A percentile compares a stretch with the other conserved stretches of the same genome.
Evolutionary conservation across 2,113 vertebrate genomes (phyloP).

Genomic region (Epinephelus lanceolatus): DNA sequence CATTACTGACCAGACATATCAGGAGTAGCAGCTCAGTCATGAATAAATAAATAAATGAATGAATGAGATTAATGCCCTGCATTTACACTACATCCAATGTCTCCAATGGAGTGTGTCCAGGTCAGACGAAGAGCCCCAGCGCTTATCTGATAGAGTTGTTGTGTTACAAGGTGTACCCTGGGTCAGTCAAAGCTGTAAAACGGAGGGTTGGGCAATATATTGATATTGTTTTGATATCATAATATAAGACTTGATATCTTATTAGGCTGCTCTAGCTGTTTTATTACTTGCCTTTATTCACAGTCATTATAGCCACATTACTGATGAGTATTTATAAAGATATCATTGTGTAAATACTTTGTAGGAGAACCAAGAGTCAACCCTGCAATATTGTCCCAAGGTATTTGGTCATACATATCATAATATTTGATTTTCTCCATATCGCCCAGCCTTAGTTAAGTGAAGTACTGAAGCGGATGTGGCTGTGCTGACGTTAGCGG

Average conservation of each 20-base stretch:
- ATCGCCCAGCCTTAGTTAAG: not conserved
- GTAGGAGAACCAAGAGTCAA: too few relatives aligned
- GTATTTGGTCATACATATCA: too few relatives aligned
- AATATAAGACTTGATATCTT: too few relatives aligned
- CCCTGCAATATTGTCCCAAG: too few relatives aligned
- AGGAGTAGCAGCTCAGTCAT: not conserved
- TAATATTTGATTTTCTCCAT: too few relatives aligned
- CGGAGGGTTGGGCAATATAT: too few relatives aligned
- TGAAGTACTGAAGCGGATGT: constrained; percentile 20
- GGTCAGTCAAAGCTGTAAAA: constrained; percentile 41
- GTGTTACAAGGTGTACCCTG: constrained; percentile 38
- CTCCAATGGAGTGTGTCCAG: constrained; percentile 7
- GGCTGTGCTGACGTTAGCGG: constrained; percentile 27
- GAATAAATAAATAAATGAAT: constrained; percentile 37
- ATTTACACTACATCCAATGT: constrained; percentile 2
- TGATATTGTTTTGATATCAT: too few relatives aligned
- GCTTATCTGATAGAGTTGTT: constrained; percentile 53
- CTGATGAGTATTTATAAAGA: too few relatives aligned
- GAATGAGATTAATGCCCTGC: constrained; percentile 18
- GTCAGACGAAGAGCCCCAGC: not conserved
- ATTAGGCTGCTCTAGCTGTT: too few relatives aligned
- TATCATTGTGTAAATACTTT: too few relatives aligned
- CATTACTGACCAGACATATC: constrained; percentile 43
- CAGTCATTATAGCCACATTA: too few relatives aligned
- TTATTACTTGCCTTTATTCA: too few relatives aligned